These are phyloP conservation scores for Embidobia sp. DNA, from an alignment of 2,888 invertebrate species.

Conservation along the genomic window DNA sequence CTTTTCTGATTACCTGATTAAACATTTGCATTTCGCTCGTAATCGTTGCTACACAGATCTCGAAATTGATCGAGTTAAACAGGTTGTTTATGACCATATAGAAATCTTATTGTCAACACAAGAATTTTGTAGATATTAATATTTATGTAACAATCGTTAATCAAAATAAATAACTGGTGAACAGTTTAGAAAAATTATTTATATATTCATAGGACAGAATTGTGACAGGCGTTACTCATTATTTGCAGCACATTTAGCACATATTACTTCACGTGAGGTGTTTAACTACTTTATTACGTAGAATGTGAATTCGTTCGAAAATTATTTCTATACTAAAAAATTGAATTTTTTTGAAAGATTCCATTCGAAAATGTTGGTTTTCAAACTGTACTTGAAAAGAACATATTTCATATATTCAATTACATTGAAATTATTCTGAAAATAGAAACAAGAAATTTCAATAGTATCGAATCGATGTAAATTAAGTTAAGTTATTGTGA, in stretches of 20 bases:
- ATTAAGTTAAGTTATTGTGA: neutral
- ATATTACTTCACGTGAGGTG: conserved; percentile 17
- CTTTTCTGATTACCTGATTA: conserved; percentile 78
- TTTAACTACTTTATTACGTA: conserved; percentile 32
- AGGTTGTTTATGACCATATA: conserved; percentile 26
- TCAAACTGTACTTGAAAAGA: too few relatives aligned
- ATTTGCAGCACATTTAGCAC: conserved; percentile 31
- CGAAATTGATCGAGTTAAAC: conserved; percentile 55
- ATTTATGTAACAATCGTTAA: too few relatives aligned
- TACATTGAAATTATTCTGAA: too few relatives aligned
- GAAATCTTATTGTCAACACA: too few relatives aligned
- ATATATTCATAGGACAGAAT: neutral
- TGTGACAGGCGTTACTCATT: conserved; percentile 15
- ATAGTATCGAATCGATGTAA: too few relatives aligned
- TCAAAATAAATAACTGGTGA: neutral
- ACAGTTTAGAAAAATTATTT: neutral
- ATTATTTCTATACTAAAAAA: neutral
- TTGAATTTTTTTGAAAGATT: too few relatives aligned
- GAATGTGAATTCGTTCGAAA: conserved; percentile 3
- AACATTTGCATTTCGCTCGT: conserved; percentile 74
- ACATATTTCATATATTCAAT: too few relatives aligned
- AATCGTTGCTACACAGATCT: conserved; percentile 50
- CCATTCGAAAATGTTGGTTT: too few relatives aligned
- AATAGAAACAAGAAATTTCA: too few relatives aligned
- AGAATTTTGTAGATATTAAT: too few relatives aligned